phyloP scores from a whole-genome alignment of 2,888 invertebrate genomes.

The Melangyna quadrimaculata region DNA sequence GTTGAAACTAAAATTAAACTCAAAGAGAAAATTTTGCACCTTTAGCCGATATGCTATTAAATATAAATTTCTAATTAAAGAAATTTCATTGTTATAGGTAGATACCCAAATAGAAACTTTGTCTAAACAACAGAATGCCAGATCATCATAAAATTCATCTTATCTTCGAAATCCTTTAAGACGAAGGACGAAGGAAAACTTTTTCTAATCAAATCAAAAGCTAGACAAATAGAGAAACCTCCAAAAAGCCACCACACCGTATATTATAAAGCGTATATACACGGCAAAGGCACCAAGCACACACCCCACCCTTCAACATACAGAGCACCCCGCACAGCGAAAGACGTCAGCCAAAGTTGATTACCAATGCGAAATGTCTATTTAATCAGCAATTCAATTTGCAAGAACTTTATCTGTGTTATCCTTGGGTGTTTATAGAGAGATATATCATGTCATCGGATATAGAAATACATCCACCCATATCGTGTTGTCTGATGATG shows the following conservation, averaged over 20 bases:
- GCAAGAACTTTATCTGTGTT: constrained; percentile 68
- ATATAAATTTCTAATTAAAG: constrained; percentile 18
- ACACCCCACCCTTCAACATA: background rate
- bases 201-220: constrained; percentile 64
- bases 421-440: constrained; percentile 31
- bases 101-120: no score
- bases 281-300: background rate
- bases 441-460: constrained; percentile 40
- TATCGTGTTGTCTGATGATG: no score
- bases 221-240: constrained; percentile 42
- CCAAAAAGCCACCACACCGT: background rate
- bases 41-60: background rate
- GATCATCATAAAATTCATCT: constrained; percentile 51
- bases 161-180: background rate
- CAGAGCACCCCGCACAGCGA: background rate
- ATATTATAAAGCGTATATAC: background rate
- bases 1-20: background rate
- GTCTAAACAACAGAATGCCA: constrained; percentile 25
- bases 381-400: constrained; percentile 72
- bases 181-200: background rate
- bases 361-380: constrained; percentile 71
- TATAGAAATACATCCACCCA: constrained; percentile 27
- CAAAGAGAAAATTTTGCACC: constrained; percentile 17
- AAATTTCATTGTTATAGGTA: background rate
- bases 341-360: constrained; percentile 51